Evolutionary conservation across 2,113 vertebrate genomes (phyloP).

Genomic region (Perca schrenkii): DNA sequence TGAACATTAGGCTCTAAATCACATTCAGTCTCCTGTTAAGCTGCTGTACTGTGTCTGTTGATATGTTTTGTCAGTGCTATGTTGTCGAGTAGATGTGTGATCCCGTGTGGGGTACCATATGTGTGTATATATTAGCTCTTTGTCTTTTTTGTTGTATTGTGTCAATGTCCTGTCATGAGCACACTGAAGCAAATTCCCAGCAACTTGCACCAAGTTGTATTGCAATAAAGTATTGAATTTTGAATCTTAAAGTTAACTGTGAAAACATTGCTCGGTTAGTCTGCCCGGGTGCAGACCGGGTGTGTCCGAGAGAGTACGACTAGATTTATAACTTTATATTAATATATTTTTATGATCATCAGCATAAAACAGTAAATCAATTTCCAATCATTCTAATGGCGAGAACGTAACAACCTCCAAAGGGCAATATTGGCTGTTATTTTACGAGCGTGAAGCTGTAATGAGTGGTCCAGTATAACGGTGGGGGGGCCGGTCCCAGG

Average conservation of each 20-base stretch:
- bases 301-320: neutral
- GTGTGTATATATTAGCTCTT: no score
- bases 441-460: constrained; percentile 20
- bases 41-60: no score
- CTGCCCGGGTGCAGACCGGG: neutral
- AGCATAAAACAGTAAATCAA: neutral
- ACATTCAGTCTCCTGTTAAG: no score
- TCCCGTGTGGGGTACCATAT: no score
- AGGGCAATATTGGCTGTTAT: neutral
- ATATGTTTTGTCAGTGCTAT: no score
- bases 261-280: neutral
- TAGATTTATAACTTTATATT: neutral
- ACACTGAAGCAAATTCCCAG: no score
- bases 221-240: no score
- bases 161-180: no score
- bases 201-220: no score
- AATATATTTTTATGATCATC: neutral
- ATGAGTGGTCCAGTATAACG: neutral
- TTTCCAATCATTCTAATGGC: neutral
- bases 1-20: no score
- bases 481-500: constrained; percentile 12
- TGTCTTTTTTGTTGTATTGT: no score
- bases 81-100: no score
- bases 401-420: neutral
- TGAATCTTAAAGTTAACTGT: neutral